Conservation (phyloP, 2,797 vertebrate species). For the Neostethus bicornis region DNA sequence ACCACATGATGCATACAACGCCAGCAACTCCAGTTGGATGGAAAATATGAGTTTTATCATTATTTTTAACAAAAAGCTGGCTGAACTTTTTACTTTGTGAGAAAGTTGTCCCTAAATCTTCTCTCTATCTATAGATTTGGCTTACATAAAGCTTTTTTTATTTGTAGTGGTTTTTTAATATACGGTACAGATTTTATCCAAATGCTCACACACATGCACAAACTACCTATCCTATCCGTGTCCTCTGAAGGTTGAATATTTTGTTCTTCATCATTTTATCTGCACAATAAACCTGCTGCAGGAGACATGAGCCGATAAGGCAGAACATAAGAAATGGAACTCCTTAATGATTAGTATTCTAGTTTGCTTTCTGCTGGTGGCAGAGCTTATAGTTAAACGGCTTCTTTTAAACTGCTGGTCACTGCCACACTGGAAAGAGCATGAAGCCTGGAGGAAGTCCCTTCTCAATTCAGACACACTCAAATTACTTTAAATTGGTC, state of each 20-base stretch:
- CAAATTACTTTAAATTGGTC: slow-evolving; percentile 5
- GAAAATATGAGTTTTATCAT: slow-evolving; percentile 53
- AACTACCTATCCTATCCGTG: slow-evolving; percentile 25
- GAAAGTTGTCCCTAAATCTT: slow-evolving; percentile 23
- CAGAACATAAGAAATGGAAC: slow-evolving; percentile 37
- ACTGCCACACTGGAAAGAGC: slow-evolving; percentile 63
- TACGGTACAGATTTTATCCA: slow-evolving; percentile 35
- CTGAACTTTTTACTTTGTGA: slow-evolving; percentile 48
- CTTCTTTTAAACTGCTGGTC: slow-evolving; percentile 71
- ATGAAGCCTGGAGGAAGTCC: slow-evolving; percentile 46
- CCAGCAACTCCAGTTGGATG: slow-evolving; percentile 39
- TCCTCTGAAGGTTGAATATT: slow-evolving; percentile 48
- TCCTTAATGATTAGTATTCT: slow-evolving; percentile 57
- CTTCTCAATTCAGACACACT: slow-evolving; percentile 35
- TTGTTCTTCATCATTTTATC: slow-evolving; percentile 48
- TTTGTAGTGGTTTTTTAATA: slow-evolving; percentile 47
- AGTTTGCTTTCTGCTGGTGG: slow-evolving; percentile 38
- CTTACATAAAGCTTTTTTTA: slow-evolving; percentile 34
- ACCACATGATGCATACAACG: slow-evolving; percentile 9
- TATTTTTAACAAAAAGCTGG: slow-evolving; percentile 59
- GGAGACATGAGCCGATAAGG: slow-evolving; percentile 43
- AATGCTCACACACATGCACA: slow-evolving; percentile 24
- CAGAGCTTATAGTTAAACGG: slow-evolving; percentile 55
- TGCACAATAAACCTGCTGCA: slow-evolving; percentile 33
- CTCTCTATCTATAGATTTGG: slow-evolving; percentile 41